A percentile compares a stretch with the other conserved stretches of the same genome.
Conservation (phyloP, 1,140 invertebrate species). For the Aphelenchoides avenae region DNA sequence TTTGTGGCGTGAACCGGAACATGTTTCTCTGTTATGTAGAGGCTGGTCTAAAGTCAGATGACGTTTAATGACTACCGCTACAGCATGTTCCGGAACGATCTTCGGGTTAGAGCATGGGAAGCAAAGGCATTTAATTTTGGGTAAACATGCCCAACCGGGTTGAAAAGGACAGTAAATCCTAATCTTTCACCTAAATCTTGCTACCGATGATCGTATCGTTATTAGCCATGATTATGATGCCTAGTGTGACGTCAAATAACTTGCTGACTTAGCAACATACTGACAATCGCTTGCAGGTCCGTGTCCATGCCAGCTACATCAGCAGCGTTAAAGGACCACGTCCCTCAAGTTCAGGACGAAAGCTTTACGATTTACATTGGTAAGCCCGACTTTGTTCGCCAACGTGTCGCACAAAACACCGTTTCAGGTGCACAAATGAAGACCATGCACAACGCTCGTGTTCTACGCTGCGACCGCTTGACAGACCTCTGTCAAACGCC, state of each 20-base stretch:
- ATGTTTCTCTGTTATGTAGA: no score
- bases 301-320: background rate
- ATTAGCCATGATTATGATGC: constrained; percentile 10
- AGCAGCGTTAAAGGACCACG: constrained; percentile 9
- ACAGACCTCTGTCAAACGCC: constrained; percentile 70
- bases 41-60: no score
- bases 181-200: no score
- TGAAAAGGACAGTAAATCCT: no score
- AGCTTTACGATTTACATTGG: constrained; percentile 51
- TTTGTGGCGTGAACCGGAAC: background rate
- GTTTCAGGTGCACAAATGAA: constrained; percentile 83
- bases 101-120: no score
- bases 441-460: constrained; percentile 92
- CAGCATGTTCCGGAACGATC: no score
- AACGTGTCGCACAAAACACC: constrained; percentile 1
- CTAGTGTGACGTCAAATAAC: background rate
- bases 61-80: no score
- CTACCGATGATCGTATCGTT: background rate
- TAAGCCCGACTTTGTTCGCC: constrained; percentile 10
- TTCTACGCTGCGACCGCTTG: constrained; percentile 78
- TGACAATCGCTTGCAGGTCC: constrained; percentile 13
- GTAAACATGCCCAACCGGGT: no score
- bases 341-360: constrained; percentile 14
- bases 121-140: no score
- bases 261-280: constrained; percentile 7